phyloP scores from a whole-genome alignment of 2,113 vertebrate genomes.

The Guaruba guarouba region DNA sequence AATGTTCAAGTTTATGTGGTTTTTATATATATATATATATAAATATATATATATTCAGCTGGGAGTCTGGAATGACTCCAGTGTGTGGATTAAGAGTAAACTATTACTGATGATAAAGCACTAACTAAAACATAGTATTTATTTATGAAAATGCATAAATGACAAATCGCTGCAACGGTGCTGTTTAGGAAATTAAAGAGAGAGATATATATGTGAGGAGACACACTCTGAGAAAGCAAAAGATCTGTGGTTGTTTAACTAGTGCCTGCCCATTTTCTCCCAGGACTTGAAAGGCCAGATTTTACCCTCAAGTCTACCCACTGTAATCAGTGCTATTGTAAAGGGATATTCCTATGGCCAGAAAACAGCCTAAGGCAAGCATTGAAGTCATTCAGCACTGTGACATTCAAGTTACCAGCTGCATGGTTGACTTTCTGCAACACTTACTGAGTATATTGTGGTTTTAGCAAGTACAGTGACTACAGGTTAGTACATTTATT shows the following conservation, averaged over 20 bases:
- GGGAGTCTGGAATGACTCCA: constrained; percentile 68
- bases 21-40: constrained; percentile 3
- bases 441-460: background rate
- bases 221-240: constrained; percentile 12
- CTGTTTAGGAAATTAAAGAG: background rate
- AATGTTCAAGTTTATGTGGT: constrained; percentile 62
- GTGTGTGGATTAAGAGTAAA: constrained; percentile 71
- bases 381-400: background rate
- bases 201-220: background rate
- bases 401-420: background rate
- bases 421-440: background rate
- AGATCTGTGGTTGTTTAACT: background rate
- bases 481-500: background rate
- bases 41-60: constrained; percentile 61
- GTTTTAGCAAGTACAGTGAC: background rate
- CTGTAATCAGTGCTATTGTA: background rate
- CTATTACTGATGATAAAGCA: constrained; percentile 68
- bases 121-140: constrained; percentile 73
- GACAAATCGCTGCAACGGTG: constrained; percentile 27
- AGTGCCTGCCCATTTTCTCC: background rate
- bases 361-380: background rate
- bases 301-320: background rate
- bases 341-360: background rate
- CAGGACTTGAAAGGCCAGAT: background rate
- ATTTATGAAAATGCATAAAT: constrained; percentile 72